Base-by-base conservation (phyloP, 2,113 vertebrate genomes). In the Heteronetta atricapilla region DNA sequence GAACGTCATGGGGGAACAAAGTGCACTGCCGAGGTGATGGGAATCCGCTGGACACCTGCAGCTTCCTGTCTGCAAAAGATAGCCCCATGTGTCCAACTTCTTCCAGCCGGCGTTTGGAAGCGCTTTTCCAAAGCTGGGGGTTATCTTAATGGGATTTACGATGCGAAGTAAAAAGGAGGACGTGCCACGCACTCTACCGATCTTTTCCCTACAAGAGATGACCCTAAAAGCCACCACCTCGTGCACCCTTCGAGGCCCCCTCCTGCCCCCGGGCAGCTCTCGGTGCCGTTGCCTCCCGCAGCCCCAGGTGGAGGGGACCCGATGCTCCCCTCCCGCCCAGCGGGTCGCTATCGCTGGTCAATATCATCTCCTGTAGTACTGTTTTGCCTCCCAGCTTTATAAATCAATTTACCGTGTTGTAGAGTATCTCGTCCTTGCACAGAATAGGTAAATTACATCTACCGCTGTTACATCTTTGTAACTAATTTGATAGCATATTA, bases 101-200 rank as follows among this genome's bases (percentile, higher is more conserved):
- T 36, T 36, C 38, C 11, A 36, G 50, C 10, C 22, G 3, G 9
- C 3, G 1, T 53, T 76, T 48, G 8, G 9, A 84, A 38, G 31
- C 1, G 31, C 36, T 53, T 44, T 21, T 62, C 31, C 29, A 0
- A 8, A 21, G 68, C 29, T 58, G 25, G 53, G 63, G 13, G 11
- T 34, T 60, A 4, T 31, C 31, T 17, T 8, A 8, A 2, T 3
- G 3, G 72, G 18, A 74, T 6, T 48, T 6, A 2, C 0, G 20
- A 4, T 15, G 14, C 3, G 2, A 4, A 26, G 28, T 22, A 60
- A 69, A 15, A 42, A 8, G 20, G 18, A 20, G 15, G 1, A 10
- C 0, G 0, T 38, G 53, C 55, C 58, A 42, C 18, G 64, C 19
- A 0, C 85, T 29, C 48, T 40, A 1, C 25, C 40, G 5, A 8